phyloP scores from a whole-genome alignment of 2,797 vertebrate genomes.

The Phalanger gymnotis region DNA sequence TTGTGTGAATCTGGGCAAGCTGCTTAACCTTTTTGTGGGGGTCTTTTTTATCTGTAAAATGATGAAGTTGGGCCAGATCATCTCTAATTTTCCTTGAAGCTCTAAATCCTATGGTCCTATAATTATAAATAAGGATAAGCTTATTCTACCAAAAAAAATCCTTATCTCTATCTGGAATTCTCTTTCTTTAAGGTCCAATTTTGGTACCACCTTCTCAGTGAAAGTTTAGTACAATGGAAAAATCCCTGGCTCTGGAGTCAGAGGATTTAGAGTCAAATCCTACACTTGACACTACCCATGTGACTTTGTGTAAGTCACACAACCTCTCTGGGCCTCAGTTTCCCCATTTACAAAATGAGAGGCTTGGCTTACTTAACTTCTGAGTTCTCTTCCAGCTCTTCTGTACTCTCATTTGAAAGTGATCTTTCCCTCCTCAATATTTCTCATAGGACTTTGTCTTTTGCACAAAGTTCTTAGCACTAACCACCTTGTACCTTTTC shows the following conservation, averaged over 20 bases:
- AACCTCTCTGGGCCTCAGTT: neutral
- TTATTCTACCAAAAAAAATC: slow-evolving; percentile 49
- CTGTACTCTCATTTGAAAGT: neutral
- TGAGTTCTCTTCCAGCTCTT: neutral
- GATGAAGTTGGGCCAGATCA: neutral
- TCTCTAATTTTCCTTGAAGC: neutral
- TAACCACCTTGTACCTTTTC: neutral
- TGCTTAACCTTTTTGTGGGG: neutral
- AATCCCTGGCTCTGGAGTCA: neutral
- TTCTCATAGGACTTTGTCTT: neutral
- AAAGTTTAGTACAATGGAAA: neutral
- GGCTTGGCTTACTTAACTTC: neutral
- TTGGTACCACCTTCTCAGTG: neutral
- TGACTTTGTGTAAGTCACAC: neutral
- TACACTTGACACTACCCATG: neutral
- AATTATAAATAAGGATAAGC: slow-evolving; percentile 23
- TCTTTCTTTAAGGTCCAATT: neutral
- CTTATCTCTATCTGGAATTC: neutral
- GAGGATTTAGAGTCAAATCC: neutral
- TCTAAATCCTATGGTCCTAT: neutral
- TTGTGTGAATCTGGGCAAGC: neutral
- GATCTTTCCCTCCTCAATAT: neutral
- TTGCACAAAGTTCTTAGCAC: neutral
- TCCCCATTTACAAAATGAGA: neutral
- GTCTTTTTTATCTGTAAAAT: neutral